A percentile compares a stretch with the other conserved stretches of the same genome.
These are phyloP conservation scores for Spilarctia lutea DNA, from an alignment of 2,888 invertebrate genomes.

Conservation along the genomic window DNA sequence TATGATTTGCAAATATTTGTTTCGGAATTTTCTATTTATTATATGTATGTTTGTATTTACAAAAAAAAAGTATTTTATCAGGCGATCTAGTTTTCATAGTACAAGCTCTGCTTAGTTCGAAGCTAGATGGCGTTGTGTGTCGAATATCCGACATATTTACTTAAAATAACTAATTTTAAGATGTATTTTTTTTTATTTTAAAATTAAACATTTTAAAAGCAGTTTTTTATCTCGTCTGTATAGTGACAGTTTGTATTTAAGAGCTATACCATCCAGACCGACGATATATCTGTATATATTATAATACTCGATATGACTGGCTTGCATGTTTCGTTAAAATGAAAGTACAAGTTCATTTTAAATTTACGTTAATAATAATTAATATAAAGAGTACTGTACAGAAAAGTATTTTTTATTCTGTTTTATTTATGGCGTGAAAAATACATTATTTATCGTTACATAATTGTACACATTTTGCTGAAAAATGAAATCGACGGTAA, in stretches of 20 bases:
- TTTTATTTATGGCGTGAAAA: not conserved
- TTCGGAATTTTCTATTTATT: not conserved
- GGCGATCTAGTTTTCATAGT: too few relatives aligned
- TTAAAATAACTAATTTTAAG: too few relatives aligned
- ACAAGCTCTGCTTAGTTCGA: too few relatives aligned
- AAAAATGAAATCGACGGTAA: not conserved
- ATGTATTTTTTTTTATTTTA: not conserved
- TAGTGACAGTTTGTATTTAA: not conserved
- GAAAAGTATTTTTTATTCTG: not conserved
- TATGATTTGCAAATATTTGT: too few relatives aligned
- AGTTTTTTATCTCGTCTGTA: too few relatives aligned
- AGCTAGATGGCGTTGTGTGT: too few relatives aligned
- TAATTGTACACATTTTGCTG: not conserved
- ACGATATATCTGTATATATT: not conserved
- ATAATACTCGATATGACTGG: not conserved
- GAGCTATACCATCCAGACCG: not conserved
- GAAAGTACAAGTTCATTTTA: not conserved
- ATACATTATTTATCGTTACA: not conserved
- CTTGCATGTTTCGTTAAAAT: slow-evolving; percentile 1
- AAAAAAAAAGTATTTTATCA: too few relatives aligned
- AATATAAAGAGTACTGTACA: not conserved
- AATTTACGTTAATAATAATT: not conserved
- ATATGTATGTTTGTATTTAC: too few relatives aligned
- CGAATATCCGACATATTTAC: too few relatives aligned
- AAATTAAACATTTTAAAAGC: not conserved